Base-by-base conservation (phyloP, 2,113 vertebrate genomes). In the Chitala chitala region DNA sequence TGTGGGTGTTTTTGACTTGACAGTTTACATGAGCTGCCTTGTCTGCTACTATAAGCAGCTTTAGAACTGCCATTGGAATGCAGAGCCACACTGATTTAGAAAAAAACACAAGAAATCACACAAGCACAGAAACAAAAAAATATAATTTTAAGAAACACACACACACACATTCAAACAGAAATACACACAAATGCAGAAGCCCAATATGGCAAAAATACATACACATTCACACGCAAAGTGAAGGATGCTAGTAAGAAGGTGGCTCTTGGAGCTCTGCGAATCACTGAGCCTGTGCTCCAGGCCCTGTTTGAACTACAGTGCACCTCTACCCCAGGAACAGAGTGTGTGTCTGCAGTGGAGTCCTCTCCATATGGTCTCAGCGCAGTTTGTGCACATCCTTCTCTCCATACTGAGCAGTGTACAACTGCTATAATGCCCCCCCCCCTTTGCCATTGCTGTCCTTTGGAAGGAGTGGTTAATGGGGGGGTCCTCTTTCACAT, bases 1-100 rank as follows among this genome's bases (percentile, higher is more conserved):
- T 63, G 59, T 63, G 59, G 59, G 33, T 38, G 59, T 63, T 38
- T 63, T 63, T 63, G 1, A 36, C 59, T 38, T 38, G 31, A 63
- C 59, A 63, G 59, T 38, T 63, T 63, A 63, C 59, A 38, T 10
- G 5, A 63, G 38, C 59, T 8, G 31, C 20, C 33, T 63, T 38
- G 15, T 6, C 15, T 22, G 59, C 31, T 63, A 63, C 15, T 38
- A 17, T 29, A 20, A n/a, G 58, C 7, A 2, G 58, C 58, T 36
- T 29, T 46, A 38, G 31, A 63, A 38, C 33, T 63, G 38, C 33
- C 31, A 38, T 15, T 1, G 38, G 31, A 38, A 63, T 36, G 59
- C 3, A n/a, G n/a, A n/a, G n/a, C n/a, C n/a, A n/a, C n/a, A n/a
- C 59, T 17, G 59, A 33, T 63, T 38, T 33, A n/a, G 58, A 7